Evolutionary conservation across 2,113 vertebrate species (phyloP).

Genomic region (Myotis yumanensis): DNA sequence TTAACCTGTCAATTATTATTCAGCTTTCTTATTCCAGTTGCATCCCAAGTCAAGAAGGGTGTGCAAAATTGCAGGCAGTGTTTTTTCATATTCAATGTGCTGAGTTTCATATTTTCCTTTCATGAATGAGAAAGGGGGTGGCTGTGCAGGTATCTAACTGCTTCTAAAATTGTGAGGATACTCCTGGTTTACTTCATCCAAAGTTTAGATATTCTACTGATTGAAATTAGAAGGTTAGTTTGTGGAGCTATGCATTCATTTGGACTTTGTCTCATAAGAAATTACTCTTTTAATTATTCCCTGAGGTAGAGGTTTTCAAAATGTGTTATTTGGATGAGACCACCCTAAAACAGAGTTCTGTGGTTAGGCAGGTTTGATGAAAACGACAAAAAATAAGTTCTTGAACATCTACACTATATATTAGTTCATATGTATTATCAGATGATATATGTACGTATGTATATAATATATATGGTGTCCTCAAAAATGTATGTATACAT

Average conservation of each 20-base stretch:
- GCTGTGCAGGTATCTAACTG: neutral
- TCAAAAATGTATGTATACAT: too few relatives aligned
- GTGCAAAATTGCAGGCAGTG: conserved; percentile 14
- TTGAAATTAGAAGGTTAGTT: neutral
- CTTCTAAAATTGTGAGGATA: neutral
- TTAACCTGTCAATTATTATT: conserved; percentile 51
- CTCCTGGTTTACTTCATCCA: neutral
- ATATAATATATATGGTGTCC: too few relatives aligned
- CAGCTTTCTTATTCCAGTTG: conserved; percentile 9
- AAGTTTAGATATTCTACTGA: neutral
- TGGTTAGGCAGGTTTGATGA: neutral
- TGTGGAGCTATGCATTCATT: neutral
- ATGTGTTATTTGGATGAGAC: conserved; percentile 7
- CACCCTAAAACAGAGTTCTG: neutral
- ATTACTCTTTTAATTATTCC: neutral
- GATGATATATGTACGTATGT: neutral
- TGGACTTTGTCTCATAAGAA: neutral
- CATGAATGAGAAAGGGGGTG: neutral
- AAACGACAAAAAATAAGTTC: conserved; percentile 1
- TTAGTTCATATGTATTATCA: neutral
- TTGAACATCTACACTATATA: neutral
- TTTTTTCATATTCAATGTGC: neutral
- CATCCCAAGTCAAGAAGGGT: neutral
- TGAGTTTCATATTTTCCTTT: conserved; percentile 21
- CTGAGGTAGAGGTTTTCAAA: neutral